Evolutionary conservation across 2,113 vertebrate species (phyloP), one percentile per base, ranked within the genome.

Genomic region (Ia io): DNA sequence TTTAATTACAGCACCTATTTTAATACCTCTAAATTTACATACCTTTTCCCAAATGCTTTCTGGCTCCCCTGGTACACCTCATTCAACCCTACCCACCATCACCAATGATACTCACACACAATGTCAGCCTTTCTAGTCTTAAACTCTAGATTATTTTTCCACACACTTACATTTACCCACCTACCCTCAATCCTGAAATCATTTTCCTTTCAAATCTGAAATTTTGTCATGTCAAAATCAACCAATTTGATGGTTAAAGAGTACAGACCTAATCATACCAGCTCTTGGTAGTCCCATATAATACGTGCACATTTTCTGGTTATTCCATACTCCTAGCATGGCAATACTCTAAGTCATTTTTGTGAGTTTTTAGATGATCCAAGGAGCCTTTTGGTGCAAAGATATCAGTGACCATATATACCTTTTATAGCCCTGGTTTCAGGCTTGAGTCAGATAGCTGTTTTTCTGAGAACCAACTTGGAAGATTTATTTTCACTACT

Each of bases 401-500:
- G 7, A 73, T 87, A 23, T 16, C 32, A 59, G 22, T 61, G 42
- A 2, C 25, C 18, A 4, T 35, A 14, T 14, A 32, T 30, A 84
- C 6, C 30, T n/a, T 90, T 4, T 70, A 9, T 40, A 90, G 28
- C 22, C 17, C 32, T 92, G 65, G 12, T 63, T 53, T 83, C 4
- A 51, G 35, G 0, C 23, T 40, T 30, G 53, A 40, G 18, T 65
- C 63, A 56, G 12, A 42, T 67, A 89, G 35, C 40, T 88, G 5
- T 44, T 74, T 61, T 94, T 13, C 53, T 89, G 98, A 98, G 97
- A 96, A 98, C 98, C 32, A 97, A 96, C 12, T 92, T n/a, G 59
- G 78, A 98, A 90, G 51, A 98, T 96, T 99, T 95, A 97, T 92
- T 96, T 99, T 99, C 96, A 97, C 82, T 0, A 97, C 98, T 96